Evolutionary conservation across 1,140 invertebrate species (phyloP), one percentile per base, ranked within the genome.

Genomic region (Leguminivora glycinivorella): DNA sequence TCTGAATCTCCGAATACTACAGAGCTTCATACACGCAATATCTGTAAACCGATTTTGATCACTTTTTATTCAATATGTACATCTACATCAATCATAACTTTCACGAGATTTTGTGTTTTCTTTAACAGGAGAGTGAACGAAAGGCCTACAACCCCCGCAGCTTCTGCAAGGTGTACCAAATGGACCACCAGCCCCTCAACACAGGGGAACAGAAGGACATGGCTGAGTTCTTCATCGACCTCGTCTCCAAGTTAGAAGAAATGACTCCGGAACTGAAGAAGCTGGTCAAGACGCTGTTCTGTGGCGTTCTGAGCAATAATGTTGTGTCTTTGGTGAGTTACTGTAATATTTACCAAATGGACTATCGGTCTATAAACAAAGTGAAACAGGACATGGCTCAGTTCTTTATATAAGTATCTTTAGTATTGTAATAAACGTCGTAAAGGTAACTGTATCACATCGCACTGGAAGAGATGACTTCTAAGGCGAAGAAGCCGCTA

Each of bases 131-230:
- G 83, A 98, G 97, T 80, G 98, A 99, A 86, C 93, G 98, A 40
- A 98, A 98, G 90, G 96, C 98, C 0, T 99, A 98, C 84, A 98
- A 98, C 91, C 98, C 98, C 0, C 93, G 97, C 17, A 98, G 96
- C 75, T 99, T 99, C 84, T 99, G 98, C 91, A 97, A 98, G 81
- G 97, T 98, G 0, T 99, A 99, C 87, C 98, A 97, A 38, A 99
- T 99, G 98, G 97, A 99, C 84, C 96, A 98, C 83, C 97, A 98
- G 83, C 97, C 97, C 0, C 91, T 99, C 3, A 99, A 99, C 85
- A 99, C 98, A 0, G 97, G 97, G 0, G 98, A 99, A 88, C 98
- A 99, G 86, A 99, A 99, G 85, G 98, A 99, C 83, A 99, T 99
- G 98, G 98, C 98, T 0, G 98, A 99, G 90, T 99, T 99, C 91